Base-by-base conservation (phyloP, 2,888 invertebrate genomes). In the Lapara coniferarum region DNA sequence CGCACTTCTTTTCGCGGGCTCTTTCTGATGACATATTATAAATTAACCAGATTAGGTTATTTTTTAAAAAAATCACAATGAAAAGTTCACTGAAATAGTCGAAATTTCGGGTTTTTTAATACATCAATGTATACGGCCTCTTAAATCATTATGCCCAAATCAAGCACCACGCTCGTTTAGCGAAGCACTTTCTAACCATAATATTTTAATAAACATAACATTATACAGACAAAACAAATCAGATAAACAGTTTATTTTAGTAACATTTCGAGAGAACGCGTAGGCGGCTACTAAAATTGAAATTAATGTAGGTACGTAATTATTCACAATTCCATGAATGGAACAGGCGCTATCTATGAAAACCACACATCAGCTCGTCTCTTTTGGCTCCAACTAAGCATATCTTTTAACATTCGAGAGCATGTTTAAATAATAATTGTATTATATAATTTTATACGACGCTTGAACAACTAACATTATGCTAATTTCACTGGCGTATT, bases 271-370 rank as follows among this genome's bases (percentile, higher is more conserved):
- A 16, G 7, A 49, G 19, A 46, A 13, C 19, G 19, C 16, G 46
- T 7, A 49, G 25, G 25, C 13, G 13, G 25, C 16, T n/a, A n/a
- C 55, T 16, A 13, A 46, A 46, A 63, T 46, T 46, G 13, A 63
- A 63, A 46, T 63, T 46, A 19, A 46, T 46, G 56, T 30, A 10
- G 25, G 55, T 12, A 16, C 56, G 13, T 56, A 25, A 25, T 56
- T 25, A 25, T 56, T 12, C 25, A 56, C 56, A 56, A 25, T 56
- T 56, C 12, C 25, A 25, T 63, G 46, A 63, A 63, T 63, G 16
- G 46, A 63, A 16, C 7, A n/a, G 16, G 16, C 16, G 46, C 6
- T 63, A 63, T 63, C 59, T 63, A n/a, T 46, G 59, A 46, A 63
- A 46, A 63, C 59, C 59, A 63, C 59, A 49, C 46, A 19, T 63